These are phyloP conservation scores for Arrhamphus sclerolepis DNA, from an alignment of 2,797 vertebrate species.

Conservation along the genomic window DNA sequence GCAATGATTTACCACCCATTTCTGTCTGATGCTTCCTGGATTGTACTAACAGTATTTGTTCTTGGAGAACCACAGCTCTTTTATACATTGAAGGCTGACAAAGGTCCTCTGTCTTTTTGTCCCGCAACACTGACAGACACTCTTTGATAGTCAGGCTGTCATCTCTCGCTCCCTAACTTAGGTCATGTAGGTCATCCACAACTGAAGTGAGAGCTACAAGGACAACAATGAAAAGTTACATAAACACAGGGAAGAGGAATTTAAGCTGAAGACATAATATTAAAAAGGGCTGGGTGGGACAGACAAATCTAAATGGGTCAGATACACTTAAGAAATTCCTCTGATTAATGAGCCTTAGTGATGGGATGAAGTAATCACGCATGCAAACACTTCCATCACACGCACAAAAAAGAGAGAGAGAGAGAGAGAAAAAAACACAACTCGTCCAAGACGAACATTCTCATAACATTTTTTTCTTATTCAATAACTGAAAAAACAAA, in stretches of 20 bases:
- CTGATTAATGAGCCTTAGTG: slow-evolving; percentile 45
- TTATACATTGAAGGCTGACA: slow-evolving; percentile 48
- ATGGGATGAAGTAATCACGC: slow-evolving; percentile 36
- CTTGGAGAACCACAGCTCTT: slow-evolving; percentile 35
- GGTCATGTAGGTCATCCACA: slow-evolving; percentile 39
- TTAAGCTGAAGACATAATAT: slow-evolving; percentile 36
- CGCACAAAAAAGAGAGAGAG: too few species aligned
- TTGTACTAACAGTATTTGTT: slow-evolving; percentile 45
- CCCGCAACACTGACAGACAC: slow-evolving; percentile 27
- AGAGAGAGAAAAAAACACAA: too few species aligned
- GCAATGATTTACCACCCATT: slow-evolving; percentile 38
- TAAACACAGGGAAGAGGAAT: slow-evolving; percentile 52
- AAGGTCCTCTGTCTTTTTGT: slow-evolving; percentile 59
- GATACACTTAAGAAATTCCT: slow-evolving; percentile 54
- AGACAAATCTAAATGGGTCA: slow-evolving; percentile 49
- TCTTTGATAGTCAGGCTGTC: slow-evolving; percentile 46
- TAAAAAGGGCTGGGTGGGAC: slow-evolving; percentile 9
- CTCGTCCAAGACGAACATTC: slow-evolving; percentile 2
- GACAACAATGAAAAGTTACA: slow-evolving; percentile 48
- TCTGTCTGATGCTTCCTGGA: slow-evolving; percentile 32
- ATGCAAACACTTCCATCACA: not conserved
- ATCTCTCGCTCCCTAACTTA: slow-evolving; percentile 43
- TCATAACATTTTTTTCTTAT: not conserved
- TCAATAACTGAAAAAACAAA: not conserved
- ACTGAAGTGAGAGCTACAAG: slow-evolving; percentile 35